Base-by-base conservation (phyloP, 2,797 vertebrate genomes). In the Acanthurus tractus region DNA sequence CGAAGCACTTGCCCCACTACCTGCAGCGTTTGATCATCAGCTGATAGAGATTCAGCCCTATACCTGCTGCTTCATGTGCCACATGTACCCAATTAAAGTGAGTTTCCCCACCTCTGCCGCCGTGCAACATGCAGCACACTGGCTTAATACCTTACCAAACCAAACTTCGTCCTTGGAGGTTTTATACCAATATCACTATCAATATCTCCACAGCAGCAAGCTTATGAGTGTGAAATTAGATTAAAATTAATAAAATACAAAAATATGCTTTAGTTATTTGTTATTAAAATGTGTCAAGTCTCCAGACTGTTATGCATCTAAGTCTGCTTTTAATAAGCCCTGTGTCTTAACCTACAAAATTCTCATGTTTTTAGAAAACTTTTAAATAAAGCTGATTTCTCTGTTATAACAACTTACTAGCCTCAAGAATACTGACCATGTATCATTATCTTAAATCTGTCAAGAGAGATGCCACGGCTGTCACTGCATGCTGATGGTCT, bases 41-140 rank as follows among this genome's bases (percentile, higher is more conserved):
- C 63, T 70, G 29, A 75, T 46, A 15, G n/a, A 17, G 44, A 53
- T 50, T 65, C 64, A 44, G 64, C 18, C 8, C 42, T 3, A 4
- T 22, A 49, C 68, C 61, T 57, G 73, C 78, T 76, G 64, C 58
- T 67, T 74, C 29, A 42, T 72, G 63, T 70, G 49, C 54, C 63
- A 22, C 61, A 63, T 63, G 62, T n/a, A 72, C 55, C 78, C 68
- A 81, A 78, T 83, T 83, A 78, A 63, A 82, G 42, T 42, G 34
- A 68, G 38, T 50, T 59, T 72, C 34, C 36, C 25, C 17, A 18
- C 56, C 57, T 14, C 67, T 9, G 4, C 69, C 9, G 14, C 25
- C 44, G 12, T 50, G 38, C 18, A 20, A 53, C 48, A 65, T 38
- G 7, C 18, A 1, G 54, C 36, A 29, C 2, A 1, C 58, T 67